Evolutionary conservation across 2,113 vertebrate species (phyloP).

Genomic region (Rutilus rutilus): DNA sequence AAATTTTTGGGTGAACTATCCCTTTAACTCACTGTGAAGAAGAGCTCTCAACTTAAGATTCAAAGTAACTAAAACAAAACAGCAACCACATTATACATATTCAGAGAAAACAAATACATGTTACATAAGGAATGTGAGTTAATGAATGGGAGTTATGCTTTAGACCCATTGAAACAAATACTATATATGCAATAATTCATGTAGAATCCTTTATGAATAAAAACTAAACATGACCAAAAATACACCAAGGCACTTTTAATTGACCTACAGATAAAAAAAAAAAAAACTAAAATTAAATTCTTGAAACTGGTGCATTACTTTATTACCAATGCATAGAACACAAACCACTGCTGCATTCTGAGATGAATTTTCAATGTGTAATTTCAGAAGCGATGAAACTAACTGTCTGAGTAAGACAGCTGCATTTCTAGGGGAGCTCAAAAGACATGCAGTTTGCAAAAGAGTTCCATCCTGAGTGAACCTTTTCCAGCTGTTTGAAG

Average conservation of each 20-base stretch:
- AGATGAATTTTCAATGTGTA: neutral
- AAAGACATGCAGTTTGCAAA: neutral
- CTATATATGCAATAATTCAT: neutral
- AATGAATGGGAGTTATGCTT: neutral
- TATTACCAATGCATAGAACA: conserved; percentile 21
- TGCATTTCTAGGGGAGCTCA: conserved; percentile 3
- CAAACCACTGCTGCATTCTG: neutral
- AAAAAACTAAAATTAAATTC: no score
- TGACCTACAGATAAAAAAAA: neutral
- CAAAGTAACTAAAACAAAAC: neutral
- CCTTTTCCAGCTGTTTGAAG: conserved; percentile 8
- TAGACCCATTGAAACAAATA: conserved; percentile 21
- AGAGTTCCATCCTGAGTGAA: conserved; percentile 30
- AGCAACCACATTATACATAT: neutral
- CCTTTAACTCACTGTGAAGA: neutral
- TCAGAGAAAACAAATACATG: neutral
- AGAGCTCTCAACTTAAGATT: neutral
- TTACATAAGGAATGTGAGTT: conserved; percentile 7
- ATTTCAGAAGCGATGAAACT: neutral
- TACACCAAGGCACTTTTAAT: conserved; percentile 11
- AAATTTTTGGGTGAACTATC: no score
- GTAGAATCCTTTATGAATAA: neutral
- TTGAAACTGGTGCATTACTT: neutral
- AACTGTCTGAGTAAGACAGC: neutral
- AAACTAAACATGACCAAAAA: neutral